Evolutionary conservation across 1,140 invertebrate genomes (phyloP).

Genomic region (Sminthurinus signatus): DNA sequence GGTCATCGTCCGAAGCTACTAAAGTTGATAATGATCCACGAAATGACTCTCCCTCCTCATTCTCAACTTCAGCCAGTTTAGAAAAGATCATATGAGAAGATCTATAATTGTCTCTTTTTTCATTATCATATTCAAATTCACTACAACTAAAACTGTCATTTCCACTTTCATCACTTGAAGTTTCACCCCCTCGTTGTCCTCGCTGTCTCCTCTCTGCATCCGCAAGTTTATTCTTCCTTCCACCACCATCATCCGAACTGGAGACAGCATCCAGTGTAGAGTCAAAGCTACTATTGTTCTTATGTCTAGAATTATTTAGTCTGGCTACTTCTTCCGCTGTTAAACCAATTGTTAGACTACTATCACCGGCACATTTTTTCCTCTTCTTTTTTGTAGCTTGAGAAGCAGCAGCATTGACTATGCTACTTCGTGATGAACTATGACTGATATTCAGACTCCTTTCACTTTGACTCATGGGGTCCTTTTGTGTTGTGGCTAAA

Average conservation of each 20-base stretch:
- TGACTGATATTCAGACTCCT: conserved; percentile 56
- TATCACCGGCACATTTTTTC: conserved; percentile 39
- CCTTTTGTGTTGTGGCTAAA: conserved; percentile 59
- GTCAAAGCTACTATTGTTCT: conserved; percentile 74
- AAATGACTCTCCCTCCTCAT: conserved; percentile 60
- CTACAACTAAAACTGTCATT: conserved; percentile 97
- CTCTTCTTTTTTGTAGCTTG: conserved; percentile 43
- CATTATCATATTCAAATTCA: conserved; percentile 94
- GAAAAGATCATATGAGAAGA: conserved; percentile 56
- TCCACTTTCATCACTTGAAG: conserved; percentile 87
- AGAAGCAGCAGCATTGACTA: conserved; percentile 24
- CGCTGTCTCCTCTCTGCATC: conserved; percentile 43
- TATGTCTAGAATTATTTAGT: conserved; percentile 68
- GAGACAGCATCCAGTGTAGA: conserved; percentile 88
- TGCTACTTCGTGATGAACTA: conserved; percentile 33
- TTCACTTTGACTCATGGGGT: conserved; percentile 70
- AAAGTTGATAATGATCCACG: conserved; percentile 84
- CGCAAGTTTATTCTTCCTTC: conserved; percentile 31
- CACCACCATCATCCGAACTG: conserved; percentile 69
- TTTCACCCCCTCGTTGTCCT: conserved; percentile 46
- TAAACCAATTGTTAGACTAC: conserved; percentile 59
- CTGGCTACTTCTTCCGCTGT: conserved; percentile 89
- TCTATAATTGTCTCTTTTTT: conserved; percentile 48
- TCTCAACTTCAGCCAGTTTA: conserved; percentile 58
- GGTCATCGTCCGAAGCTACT: conserved; percentile 84